Conservation (phyloP, 2,888 invertebrate genomes). For the Leptinotarsa peninsularis region DNA sequence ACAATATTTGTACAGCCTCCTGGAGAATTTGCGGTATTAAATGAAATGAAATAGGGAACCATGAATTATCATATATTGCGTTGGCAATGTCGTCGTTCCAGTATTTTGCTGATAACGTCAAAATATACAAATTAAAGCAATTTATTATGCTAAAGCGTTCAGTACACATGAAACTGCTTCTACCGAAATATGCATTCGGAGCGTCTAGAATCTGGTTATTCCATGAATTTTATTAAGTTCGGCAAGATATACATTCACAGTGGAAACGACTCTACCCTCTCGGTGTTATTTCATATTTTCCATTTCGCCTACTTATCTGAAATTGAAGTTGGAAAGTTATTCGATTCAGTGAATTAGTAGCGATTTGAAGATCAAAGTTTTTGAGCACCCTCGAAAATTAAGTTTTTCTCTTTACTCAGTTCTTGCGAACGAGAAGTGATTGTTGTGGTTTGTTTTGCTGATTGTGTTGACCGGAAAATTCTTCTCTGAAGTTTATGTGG, state of each 20-base stretch:
- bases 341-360: neutral
- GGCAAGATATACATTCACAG: neutral
- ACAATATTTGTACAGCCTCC: neutral
- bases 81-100: neutral
- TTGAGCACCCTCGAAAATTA: neutral
- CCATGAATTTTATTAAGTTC: neutral
- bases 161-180: neutral
- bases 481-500: too few species aligned
- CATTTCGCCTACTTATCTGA: neutral
- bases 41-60: neutral
- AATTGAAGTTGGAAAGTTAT: constrained; percentile 5
- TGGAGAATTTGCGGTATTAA: neutral
- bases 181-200: neutral
- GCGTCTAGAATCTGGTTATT: neutral
- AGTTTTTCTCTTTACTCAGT: neutral
- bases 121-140: constrained; percentile 14
- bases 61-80: neutral
- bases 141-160: constrained; percentile 9
- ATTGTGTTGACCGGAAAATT: neutral
- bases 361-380: neutral
- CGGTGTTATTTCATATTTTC: constrained; percentile 6
- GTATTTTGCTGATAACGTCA: constrained; percentile 1
- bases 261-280: neutral
- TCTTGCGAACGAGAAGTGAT: too few species aligned
- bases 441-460: neutral